Evolutionary conservation across 2,797 vertebrate genomes (phyloP).

Genomic region (Pangasius mekongensis): DNA sequence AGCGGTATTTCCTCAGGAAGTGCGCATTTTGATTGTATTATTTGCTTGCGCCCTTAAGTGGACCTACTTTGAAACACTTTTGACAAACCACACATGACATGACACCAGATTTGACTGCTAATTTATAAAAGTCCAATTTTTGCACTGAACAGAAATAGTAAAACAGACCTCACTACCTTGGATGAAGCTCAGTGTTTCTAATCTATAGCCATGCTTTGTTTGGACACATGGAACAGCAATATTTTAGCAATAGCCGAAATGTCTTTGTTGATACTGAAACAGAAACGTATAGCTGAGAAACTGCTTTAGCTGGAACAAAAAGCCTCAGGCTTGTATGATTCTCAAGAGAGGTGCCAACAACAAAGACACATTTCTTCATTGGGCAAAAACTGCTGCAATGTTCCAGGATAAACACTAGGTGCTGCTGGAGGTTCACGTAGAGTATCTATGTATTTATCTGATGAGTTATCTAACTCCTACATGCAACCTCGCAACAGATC

Average conservation of each 20-base stretch:
- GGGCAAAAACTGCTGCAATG: constrained; percentile 21
- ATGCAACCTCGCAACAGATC: neutral
- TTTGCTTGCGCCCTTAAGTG: constrained; percentile 22
- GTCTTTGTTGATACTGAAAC: neutral
- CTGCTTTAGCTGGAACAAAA: neutral
- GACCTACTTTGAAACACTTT: neutral
- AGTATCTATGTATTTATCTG: neutral
- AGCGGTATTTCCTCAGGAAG: constrained; percentile 56
- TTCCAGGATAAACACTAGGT: constrained; percentile 27
- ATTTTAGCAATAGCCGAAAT: neutral
- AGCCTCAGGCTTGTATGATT: neutral
- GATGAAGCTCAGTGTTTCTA: neutral
- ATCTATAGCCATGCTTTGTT: neutral
- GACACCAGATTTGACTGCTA: neutral
- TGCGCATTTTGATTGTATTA: constrained; percentile 29
- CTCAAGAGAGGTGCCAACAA: neutral
- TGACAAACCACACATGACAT: neutral
- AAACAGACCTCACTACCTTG: neutral
- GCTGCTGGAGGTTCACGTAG: constrained; percentile 27
- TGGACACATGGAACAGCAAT: neutral
- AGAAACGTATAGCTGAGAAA: neutral
- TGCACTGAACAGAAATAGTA: neutral
- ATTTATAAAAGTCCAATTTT: neutral
- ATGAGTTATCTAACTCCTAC: neutral
- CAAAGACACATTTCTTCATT: neutral